Conservation (phyloP, 2,797 vertebrate genomes). For the Myripristis murdjan region DNA sequence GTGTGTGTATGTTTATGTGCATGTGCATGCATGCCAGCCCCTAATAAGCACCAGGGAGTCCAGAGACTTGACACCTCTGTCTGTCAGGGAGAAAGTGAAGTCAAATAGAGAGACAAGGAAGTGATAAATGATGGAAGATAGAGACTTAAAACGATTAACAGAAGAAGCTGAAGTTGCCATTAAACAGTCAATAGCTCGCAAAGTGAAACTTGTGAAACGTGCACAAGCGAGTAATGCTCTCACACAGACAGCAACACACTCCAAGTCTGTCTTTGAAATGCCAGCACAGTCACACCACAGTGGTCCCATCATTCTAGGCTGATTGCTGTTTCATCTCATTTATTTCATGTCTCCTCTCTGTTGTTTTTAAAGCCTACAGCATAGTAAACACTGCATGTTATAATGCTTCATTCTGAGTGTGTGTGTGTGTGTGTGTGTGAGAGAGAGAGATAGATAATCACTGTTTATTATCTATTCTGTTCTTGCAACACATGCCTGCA, state of each 20-base stretch:
- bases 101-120: constrained; percentile 13
- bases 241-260: constrained; percentile 9
- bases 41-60: constrained; percentile 47
- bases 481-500: not conserved
- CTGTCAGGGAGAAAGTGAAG: constrained; percentile 23
- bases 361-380: constrained; percentile 22
- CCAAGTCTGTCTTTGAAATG: too few relatives aligned
- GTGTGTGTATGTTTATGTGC: constrained; percentile 4
- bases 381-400: constrained; percentile 15
- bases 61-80: constrained; percentile 19
- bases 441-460: too few relatives aligned
- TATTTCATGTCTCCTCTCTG: constrained; percentile 6
- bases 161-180: constrained; percentile 21
- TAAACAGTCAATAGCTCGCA: constrained; percentile 1
- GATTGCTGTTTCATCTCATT: constrained; percentile 43
- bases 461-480: too few relatives aligned
- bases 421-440: too few relatives aligned
- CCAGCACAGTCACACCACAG: constrained; percentile 6
- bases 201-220: constrained; percentile 3
- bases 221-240: too few relatives aligned
- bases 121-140: constrained; percentile 35
- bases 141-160: constrained; percentile 13
- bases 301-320: constrained; percentile 23
- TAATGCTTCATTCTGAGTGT: not conserved
- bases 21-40: constrained; percentile 44